Evolutionary conservation across 2,797 vertebrate species (phyloP), one percentile per base, ranked within the genome.

Genomic region (Arctocebus calabarensis): DNA sequence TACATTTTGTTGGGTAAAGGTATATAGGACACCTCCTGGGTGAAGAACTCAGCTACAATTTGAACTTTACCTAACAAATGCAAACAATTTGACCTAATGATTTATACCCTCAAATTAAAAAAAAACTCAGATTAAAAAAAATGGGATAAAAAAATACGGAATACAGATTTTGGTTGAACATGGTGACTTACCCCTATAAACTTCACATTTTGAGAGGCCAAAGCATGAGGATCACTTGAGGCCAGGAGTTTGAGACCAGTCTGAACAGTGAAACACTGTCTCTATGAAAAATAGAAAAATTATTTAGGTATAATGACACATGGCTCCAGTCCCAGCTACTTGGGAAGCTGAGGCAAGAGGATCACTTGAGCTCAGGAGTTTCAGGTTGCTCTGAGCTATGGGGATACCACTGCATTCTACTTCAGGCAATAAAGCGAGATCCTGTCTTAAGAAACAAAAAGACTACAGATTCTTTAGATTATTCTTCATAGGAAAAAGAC

Each of bases 401-500:
- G 17, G n/a, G 32, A 66, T n/a, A 17, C 64, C 32, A 66, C 16
- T 0, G 32, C 32, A n/a, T n/a, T 66, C 64, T 66, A 66, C 16
- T 8, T 66, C 7, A 8, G 64, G 16, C 17, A n/a, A 66, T n/a
- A 66, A 17, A 66, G 64, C 9, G 17, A n/a, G 64, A 66, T 8
- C 64, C 32, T 66, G 32, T 66, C 64, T 66, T 29, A 64, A 32
- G 32, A 64, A 17, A 64, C 32, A n/a, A 61, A 62, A 64, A 64
- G 17, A 95, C 75, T 43, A 29, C 32, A 62, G 34, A 68, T 94
- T 93, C 43, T 74, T 13, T 52, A 75, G 55, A 71, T 45, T 74
- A n/a, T 68, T 19, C 17, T 32, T 77, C 34, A 85, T 64, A 79
- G 85, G 78, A 85, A 85, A 71, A 40, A 93, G 22, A 93, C 32